Evolutionary conservation across 2,113 vertebrate genomes (phyloP), one percentile per base, ranked within the genome.

Genomic region (Clarias magur): DNA sequence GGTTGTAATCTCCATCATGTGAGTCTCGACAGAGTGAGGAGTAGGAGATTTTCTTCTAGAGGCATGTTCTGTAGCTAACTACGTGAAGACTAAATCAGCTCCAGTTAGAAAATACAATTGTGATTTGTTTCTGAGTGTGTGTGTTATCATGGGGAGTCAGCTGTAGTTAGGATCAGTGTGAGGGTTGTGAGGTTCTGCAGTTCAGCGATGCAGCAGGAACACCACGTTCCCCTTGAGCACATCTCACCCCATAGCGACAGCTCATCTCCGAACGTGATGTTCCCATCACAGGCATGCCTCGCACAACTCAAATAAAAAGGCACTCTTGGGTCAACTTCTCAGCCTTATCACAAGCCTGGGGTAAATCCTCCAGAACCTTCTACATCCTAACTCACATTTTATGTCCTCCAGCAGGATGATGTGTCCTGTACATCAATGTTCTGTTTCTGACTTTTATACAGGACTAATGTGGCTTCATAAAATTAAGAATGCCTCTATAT

Each of bases 21-120:
- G n/a, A 68, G 4, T 42, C 70, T 42, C 38, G 8, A 1, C 21
- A 5, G 2, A 11, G 3, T 34, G 11, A 80, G 9, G 27, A 34
- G 56, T 56, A 15, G 23, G 10, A 7, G 1, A 12, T 79, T 79
- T 27, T 27, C 25, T 56, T 16, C 53, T 17, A 3, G 48, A 10
- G 27, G 54, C n/a, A 59, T 59, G n/a, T 59, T 82, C 42, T 59
- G 67, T 60, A 59, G 65, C 42, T 65, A 57, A 19, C 62, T 60
- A 70, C 15, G 21, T 87, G 83, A 87, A 78, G 65, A 76, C 38
- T 59, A 73, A 11, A 87, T 88, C 83, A 84, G 75, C 30, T 89
- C 60, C 34, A 80, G 68, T 90, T 87, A 84, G 80, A 57, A 34
- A 86, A 42, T 59, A 70, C 34, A 15, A 59, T 30, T 79, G 42